phyloP scores from a whole-genome alignment of 2,797 vertebrate genomes.

The Merluccius polli region DNA sequence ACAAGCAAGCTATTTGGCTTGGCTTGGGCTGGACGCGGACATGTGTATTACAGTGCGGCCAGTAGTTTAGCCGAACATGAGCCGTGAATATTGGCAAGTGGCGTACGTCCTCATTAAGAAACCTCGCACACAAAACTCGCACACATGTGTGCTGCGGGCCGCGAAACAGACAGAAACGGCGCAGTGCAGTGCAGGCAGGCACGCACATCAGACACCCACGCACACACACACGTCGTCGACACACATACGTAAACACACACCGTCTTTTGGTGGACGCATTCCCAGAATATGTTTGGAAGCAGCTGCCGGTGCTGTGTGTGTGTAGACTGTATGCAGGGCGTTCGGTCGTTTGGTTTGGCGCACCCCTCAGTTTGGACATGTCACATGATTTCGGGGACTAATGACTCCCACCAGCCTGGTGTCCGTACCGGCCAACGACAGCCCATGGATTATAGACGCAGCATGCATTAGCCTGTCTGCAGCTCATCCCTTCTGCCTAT shows the following conservation, averaged over 20 bases:
- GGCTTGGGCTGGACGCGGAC: constrained; percentile 26
- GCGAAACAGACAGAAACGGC: constrained; percentile 5
- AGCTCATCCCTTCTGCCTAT: no score
- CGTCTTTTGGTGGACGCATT: constrained; percentile 54
- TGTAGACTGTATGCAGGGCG: constrained; percentile 62
- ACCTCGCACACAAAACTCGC: constrained; percentile 27
- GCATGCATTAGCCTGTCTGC: no score
- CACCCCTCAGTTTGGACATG: constrained; percentile 57
- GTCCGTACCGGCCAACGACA: constrained; percentile 15
- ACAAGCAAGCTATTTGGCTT: constrained; percentile 58
- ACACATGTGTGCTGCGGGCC: constrained; percentile 35
- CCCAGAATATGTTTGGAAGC: constrained; percentile 70
- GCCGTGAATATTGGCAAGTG: constrained; percentile 48
- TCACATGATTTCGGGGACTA: constrained; percentile 69
- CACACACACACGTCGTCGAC: neutral
- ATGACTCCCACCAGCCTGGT: constrained; percentile 57
- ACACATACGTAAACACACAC: constrained; percentile 7
- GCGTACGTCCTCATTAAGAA: constrained; percentile 48
- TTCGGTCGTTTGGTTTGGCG: constrained; percentile 70
- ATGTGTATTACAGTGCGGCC: constrained; percentile 37
- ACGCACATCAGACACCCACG: constrained; percentile 7
- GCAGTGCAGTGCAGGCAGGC: constrained; percentile 8
- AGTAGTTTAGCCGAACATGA: constrained; percentile 58
- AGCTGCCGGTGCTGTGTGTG: constrained; percentile 67
- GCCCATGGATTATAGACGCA: neutral